Percentiles rank a stretch among this genome's conserved stretches.
phyloP scores from a whole-genome alignment of 2,888 invertebrate species.

The Rambutsinella grinnellia region DNA sequence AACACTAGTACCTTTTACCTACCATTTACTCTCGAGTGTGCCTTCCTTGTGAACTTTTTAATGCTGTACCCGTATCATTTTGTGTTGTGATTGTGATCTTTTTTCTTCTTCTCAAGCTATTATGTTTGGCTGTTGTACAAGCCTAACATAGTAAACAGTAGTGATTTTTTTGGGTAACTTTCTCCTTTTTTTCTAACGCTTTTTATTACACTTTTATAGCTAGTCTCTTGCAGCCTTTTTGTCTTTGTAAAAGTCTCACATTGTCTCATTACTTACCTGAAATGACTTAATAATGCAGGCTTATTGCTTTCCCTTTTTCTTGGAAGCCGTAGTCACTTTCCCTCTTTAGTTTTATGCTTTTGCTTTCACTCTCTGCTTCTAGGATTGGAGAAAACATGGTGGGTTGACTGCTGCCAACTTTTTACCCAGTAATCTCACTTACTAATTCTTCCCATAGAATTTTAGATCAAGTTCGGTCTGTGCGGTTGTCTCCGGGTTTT shows the following conservation, averaged over 20 bases:
- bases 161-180: not conserved
- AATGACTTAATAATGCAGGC: slow-evolving; percentile 21
- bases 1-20: too few species aligned
- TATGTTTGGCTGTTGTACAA: too few species aligned
- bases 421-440: too few species aligned
- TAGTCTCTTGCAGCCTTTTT: not conserved
- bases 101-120: not conserved
- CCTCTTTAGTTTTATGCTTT: too few species aligned
- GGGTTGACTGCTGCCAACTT: too few species aligned
- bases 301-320: not conserved
- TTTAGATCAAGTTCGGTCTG: too few species aligned
- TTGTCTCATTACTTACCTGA: slow-evolving; percentile 13
- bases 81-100: not conserved
- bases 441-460: too few species aligned
- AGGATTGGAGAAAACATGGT: too few species aligned
- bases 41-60: not conserved
- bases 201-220: not conserved
- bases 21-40: too few species aligned
- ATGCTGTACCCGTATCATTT: not conserved
- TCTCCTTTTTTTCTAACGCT: too few species aligned
- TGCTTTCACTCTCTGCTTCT: slow-evolving; percentile 3
- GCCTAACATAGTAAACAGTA: not conserved
- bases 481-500: too few species aligned
- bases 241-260: not conserved
- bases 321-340: too few species aligned